A percentile compares a stretch with the other conserved stretches of the same genome.
Conservation (phyloP, 2,888 invertebrate species). For the Fragum sueziense region DNA sequence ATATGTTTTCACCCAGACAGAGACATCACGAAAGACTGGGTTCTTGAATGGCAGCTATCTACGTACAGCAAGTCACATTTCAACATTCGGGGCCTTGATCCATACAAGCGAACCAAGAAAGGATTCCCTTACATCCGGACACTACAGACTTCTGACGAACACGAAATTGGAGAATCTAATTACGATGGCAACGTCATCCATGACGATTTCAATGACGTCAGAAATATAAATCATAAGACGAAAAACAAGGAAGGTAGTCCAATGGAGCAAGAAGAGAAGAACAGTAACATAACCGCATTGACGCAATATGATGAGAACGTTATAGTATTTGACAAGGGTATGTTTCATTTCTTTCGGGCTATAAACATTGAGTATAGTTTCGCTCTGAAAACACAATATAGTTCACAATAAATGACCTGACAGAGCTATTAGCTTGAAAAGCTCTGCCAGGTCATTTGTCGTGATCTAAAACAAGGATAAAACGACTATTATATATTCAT, state of each 20-base stretch:
- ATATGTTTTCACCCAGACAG: no score
- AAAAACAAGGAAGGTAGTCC: not conserved
- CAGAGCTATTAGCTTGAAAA: no score
- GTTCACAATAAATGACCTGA: no score
- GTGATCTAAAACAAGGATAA: no score
- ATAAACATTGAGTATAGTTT: not conserved
- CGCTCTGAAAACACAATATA: no score
- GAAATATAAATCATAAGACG: no score
- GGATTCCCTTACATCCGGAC: conserved; percentile 1
- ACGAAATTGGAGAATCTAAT: not conserved
- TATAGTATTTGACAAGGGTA: conserved; percentile 49
- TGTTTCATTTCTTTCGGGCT: not conserved
- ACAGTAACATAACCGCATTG: conserved; percentile 36
- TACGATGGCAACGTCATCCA: not conserved
- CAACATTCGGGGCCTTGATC: conserved; percentile 29
- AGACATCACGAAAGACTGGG: conserved; percentile 29
- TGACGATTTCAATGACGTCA: not conserved
- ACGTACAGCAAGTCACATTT: conserved; percentile 44
- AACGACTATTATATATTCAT: no score
- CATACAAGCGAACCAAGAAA: conserved; percentile 25
- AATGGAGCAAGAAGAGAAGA: not conserved
- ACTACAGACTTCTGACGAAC: not conserved
- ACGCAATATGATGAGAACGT: conserved; percentile 29
- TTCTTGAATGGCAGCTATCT: conserved; percentile 45
- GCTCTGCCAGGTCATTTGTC: no score